Evolutionary conservation across 2,797 vertebrate species (phyloP).

Genomic region (Acanthurus leucopareius): DNA sequence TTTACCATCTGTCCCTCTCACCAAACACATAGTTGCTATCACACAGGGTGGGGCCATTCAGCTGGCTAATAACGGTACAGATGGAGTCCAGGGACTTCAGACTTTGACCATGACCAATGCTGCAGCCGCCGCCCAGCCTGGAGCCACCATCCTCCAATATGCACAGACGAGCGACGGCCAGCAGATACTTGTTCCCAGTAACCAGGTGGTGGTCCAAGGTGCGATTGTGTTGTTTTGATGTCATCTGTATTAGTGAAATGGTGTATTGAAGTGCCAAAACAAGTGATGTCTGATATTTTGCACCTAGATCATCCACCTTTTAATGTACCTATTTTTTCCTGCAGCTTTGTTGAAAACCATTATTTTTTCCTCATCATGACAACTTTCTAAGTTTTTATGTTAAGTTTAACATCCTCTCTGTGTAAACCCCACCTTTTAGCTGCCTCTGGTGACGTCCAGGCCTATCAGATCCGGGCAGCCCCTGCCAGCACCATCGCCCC

Average conservation of each 20-base stretch:
- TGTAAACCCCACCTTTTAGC: conserved; percentile 76
- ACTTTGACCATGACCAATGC: conserved; percentile 97
- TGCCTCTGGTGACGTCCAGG: conserved; percentile 97
- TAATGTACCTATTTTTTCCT: too few relatives aligned
- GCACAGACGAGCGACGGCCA: conserved; percentile 99
- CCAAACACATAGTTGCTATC: conserved; percentile 91
- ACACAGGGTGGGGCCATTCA: conserved; percentile 99
- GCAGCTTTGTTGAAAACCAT: too few relatives aligned
- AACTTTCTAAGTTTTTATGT: too few relatives aligned
- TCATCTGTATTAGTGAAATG: too few relatives aligned
- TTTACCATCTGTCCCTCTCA: background rate
- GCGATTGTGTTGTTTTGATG: conserved; percentile 44
- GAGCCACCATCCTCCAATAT: conserved; percentile 98
- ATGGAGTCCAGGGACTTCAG: conserved; percentile 97
- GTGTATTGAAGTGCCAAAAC: too few relatives aligned
- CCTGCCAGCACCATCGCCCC: conserved; percentile 93
- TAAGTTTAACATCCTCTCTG: too few relatives aligned
- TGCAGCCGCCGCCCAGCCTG: conserved; percentile 87
- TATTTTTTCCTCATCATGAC: too few relatives aligned
- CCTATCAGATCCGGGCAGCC: conserved; percentile 98
- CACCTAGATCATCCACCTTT: background rate
- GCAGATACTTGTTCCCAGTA: conserved; percentile 98
- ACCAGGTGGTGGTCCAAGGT: conserved; percentile 99
- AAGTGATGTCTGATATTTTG: too few relatives aligned
- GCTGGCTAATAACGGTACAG: conserved; percentile 97